phyloP scores from a whole-genome alignment of 2,113 vertebrate genomes.

The Microcebus ravelobensis region DNA sequence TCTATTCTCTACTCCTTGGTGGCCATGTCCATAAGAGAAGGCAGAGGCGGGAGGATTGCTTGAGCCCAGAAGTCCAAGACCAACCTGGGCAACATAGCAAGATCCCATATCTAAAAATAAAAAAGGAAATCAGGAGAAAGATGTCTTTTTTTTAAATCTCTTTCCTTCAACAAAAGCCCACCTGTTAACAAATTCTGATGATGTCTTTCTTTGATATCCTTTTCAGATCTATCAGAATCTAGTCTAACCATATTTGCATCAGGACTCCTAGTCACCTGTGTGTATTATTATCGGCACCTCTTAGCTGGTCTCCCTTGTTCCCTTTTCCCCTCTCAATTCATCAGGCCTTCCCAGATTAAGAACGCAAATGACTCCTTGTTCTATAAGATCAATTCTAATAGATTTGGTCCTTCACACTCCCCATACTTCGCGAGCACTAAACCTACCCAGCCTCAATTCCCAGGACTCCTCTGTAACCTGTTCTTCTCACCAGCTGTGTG shows the following conservation, averaged over 20 bases:
- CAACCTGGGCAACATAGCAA: not conserved
- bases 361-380: not conserved
- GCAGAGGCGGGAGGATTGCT: not conserved
- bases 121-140: not conserved
- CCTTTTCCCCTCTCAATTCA: not conserved
- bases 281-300: not conserved
- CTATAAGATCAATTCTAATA: not conserved
- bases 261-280: accelerated
- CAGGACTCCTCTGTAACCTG: not conserved
- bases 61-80: not conserved
- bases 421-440: not conserved
- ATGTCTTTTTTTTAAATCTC: not conserved
- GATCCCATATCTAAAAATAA: not conserved
- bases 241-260: not conserved
- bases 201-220: not conserved
- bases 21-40: not conserved
- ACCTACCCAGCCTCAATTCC: not conserved
- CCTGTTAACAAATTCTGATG: not conserved
- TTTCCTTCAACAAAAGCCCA: not conserved
- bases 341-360: not conserved
- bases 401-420: not conserved
- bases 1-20: not conserved
- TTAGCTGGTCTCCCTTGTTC: not conserved
- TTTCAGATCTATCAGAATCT: not conserved
- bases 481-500: not conserved